Evolutionary conservation across 2,888 invertebrate genomes (phyloP).

Genomic region (Spatulosminthurus flaviceps): DNA sequence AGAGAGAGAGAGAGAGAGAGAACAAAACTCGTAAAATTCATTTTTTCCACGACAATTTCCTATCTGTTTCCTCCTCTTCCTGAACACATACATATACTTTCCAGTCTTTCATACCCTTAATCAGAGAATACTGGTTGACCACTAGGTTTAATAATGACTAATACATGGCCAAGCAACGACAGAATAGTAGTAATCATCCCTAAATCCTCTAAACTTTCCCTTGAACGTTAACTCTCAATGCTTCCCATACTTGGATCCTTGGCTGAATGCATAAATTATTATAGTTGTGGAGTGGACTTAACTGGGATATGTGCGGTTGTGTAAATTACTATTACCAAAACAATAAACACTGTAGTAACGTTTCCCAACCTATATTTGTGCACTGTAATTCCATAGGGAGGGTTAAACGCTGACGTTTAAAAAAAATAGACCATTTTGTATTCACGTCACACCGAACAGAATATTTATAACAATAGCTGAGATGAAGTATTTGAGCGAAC

Average conservation of each 20-base stretch:
- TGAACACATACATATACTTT: background rate
- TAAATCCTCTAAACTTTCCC: background rate
- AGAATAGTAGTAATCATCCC: background rate
- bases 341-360: background rate
- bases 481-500: background rate
- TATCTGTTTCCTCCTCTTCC: background rate
- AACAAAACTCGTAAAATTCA: background rate
- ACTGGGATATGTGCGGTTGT: slow-evolving; percentile 9
- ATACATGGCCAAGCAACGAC: background rate
- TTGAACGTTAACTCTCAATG: background rate
- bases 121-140: slow-evolving; percentile 1
- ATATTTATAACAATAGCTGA: background rate
- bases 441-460: background rate
- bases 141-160: background rate
- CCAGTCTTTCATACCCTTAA: background rate
- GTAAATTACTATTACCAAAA: background rate
- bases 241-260: background rate
- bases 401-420: background rate
- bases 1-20: background rate
- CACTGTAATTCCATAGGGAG: background rate
- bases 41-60: slow-evolving; percentile 4
- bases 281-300: background rate
- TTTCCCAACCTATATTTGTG: background rate
- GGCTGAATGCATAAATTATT: too few relatives aligned
- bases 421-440: background rate